Base-by-base conservation (phyloP, 2,113 vertebrate genomes). In the Larimichthys crocea region DNA sequence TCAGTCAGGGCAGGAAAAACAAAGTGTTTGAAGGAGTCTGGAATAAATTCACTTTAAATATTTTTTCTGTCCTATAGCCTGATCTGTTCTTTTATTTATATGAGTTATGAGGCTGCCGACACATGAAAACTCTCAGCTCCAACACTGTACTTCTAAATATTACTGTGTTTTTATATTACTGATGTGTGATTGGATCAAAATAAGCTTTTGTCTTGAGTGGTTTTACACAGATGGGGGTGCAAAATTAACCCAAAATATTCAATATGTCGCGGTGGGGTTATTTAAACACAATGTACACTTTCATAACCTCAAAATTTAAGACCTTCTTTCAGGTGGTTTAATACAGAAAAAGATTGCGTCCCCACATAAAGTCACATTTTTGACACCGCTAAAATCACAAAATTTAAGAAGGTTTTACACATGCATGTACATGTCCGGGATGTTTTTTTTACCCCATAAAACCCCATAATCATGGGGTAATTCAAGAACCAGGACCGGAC, bases 1-100 rank as follows among this genome's bases (percentile, higher is more conserved):
- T 80, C 77, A 84, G 85, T 56, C 76, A 76, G 78, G 83, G 85
- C 72, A 85, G 83, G 61, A 86, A 92, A 91, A 92, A 84, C 85
- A 88, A 80, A 42, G 67, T 6, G 55, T 35, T 48, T 86, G 72
- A 90, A 78, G 76, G 77, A 16, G 69, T 88, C 86, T 89, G 85
- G 74, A 88, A 62, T 85, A 29, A 79, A 71, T 86, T 88, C 46
- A 48, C 46, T 65, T 75, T 20, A 79, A 29, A 85, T 80, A 76
- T 75, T 81, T 83, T 71, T 19, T 53, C 35, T 73, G 69, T 71
- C 65, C 63, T 56, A 24, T 31, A 74, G 42, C 57, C 48, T 40
- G 7, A 40, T 40, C 50, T 72, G 46, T 29, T 56, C 35, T 63
- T 72, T 22, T 71, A 50, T 66, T 65, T 52, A 22, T 29, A 52